Evolutionary conservation across 92 coral and sea anemone species (phyloP).

Genomic region (Phenganax stokvisi): DNA sequence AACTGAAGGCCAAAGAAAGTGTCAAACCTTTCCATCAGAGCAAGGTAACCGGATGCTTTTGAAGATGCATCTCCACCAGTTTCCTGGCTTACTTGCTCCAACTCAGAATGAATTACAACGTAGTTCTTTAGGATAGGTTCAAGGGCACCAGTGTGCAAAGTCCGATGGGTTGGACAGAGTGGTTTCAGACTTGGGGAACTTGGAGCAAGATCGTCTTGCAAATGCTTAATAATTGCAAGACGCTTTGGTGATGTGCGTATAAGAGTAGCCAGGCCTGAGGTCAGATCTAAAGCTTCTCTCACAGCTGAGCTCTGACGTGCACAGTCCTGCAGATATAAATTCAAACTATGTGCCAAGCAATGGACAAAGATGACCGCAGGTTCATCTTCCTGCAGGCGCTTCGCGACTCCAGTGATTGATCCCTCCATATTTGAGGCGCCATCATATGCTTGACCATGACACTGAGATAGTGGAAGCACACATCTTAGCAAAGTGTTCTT

Average conservation of each 20-base stretch:
- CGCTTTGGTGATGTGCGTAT: slow-evolving; percentile 14
- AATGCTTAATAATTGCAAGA: background rate
- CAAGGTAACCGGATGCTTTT: slow-evolving; percentile 10
- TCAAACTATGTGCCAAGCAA: slow-evolving; percentile 14
- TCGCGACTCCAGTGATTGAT: background rate
- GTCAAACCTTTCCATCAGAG: slow-evolving; percentile 18
- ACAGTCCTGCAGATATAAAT: slow-evolving; percentile 21
- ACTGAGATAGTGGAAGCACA: slow-evolving; percentile 7
- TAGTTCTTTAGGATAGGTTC: slow-evolving; percentile 19
- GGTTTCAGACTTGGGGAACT: slow-evolving; percentile 6
- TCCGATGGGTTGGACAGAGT: slow-evolving; percentile 16
- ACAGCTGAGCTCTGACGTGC: background rate
- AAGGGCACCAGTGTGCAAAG: slow-evolving; percentile 13
- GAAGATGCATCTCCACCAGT: background rate
- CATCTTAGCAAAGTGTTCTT: slow-evolving; percentile 13
- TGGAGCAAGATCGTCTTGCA: background rate
- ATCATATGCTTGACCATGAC: slow-evolving; percentile 21
- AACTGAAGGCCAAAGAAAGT: slow-evolving; percentile 23
- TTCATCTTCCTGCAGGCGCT: background rate
- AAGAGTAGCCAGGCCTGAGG: slow-evolving; percentile 22
- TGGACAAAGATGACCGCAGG: slow-evolving; percentile 7
- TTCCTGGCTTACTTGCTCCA: slow-evolving; percentile 1
- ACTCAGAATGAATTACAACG: background rate
- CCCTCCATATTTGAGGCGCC: slow-evolving; percentile 24
- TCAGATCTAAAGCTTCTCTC: slow-evolving; percentile 3